These are phyloP conservation scores for Bombylius discolor DNA, from an alignment of 2,888 invertebrate genomes.

Conservation along the genomic window DNA sequence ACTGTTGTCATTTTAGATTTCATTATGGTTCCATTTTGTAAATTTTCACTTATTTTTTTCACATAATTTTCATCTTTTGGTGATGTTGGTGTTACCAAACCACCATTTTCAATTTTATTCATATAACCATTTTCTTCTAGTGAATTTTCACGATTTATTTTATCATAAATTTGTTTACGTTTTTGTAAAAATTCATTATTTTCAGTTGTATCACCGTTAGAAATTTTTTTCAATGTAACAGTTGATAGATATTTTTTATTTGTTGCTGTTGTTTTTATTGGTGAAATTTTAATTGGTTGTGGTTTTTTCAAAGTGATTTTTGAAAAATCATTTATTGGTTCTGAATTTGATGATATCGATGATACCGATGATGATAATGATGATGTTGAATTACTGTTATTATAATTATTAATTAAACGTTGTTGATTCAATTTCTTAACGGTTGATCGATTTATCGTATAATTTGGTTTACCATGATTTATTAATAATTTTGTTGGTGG, in stretches of 20 bases:
- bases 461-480: conserved; percentile 35
- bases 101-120: neutral
- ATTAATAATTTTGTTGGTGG: conserved; percentile 31
- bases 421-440: conserved; percentile 17
- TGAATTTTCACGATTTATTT: conserved; percentile 1
- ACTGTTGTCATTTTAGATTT: too few species aligned
- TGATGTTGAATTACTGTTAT: neutral
- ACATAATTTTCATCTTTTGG: neutral
- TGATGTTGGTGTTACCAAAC: neutral
- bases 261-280: too few species aligned
- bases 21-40: neutral
- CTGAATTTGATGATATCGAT: neutral
- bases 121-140: neutral
- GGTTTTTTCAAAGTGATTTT: neutral
- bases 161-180: conserved; percentile 4
- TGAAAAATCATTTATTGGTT: neutral
- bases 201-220: neutral
- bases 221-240: neutral
- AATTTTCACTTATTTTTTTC: neutral
- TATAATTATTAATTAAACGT: conserved; percentile 6
- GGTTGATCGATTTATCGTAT: conserved; percentile 26
- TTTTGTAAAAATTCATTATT: conserved; percentile 2
- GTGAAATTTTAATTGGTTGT: neutral
- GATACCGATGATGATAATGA: neutral
- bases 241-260: neutral